A percentile compares a stretch with the other conserved stretches of the same genome.
phyloP scores from a whole-genome alignment of 2,797 vertebrate genomes.

The Buphagus erythrorhynchus region DNA sequence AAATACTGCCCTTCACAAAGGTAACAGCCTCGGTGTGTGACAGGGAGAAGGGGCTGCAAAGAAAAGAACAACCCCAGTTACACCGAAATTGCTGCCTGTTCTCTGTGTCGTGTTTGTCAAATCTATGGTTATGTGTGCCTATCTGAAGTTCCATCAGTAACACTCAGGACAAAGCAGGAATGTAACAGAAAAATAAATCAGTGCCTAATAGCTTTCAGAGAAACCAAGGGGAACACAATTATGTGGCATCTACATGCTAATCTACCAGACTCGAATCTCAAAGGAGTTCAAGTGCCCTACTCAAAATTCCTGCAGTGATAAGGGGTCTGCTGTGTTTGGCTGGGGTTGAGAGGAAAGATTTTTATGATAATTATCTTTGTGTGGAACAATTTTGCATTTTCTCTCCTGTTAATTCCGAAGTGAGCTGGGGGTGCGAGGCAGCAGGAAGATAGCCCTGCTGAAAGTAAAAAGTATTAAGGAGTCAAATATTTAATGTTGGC shows the following conservation, averaged over 20 bases:
- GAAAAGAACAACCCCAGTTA: constrained; percentile 14
- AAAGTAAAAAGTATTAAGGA: constrained; percentile 59
- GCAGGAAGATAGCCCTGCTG: constrained; percentile 43
- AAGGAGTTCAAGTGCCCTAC: constrained; percentile 89
- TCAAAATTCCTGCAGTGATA: constrained; percentile 94
- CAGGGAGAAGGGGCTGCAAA: neutral
- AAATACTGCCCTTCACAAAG: constrained; percentile 1
- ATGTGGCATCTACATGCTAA: constrained; percentile 94
- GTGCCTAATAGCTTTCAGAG: constrained; percentile 92
- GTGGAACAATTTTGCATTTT: constrained; percentile 76
- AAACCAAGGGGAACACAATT: constrained; percentile 92
- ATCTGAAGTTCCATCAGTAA: constrained; percentile 80
- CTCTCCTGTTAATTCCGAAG: constrained; percentile 67
- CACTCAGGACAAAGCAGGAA: constrained; percentile 81
- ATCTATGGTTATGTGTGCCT: constrained; percentile 33
- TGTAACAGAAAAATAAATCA: constrained; percentile 84
- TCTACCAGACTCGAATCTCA: constrained; percentile 90
- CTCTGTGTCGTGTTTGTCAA: constrained; percentile 24
- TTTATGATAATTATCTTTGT: constrained; percentile 86
- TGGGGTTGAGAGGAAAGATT: constrained; percentile 88
- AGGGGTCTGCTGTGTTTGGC: constrained; percentile 85
- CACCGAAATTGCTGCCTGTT: constrained; percentile 36
- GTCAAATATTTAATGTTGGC: constrained; percentile 72
- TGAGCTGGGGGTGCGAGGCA: constrained; percentile 35
- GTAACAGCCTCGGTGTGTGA: neutral